Evolutionary conservation across 1,140 invertebrate species (phyloP).

Genomic region (Philotrypesis tridentata): DNA sequence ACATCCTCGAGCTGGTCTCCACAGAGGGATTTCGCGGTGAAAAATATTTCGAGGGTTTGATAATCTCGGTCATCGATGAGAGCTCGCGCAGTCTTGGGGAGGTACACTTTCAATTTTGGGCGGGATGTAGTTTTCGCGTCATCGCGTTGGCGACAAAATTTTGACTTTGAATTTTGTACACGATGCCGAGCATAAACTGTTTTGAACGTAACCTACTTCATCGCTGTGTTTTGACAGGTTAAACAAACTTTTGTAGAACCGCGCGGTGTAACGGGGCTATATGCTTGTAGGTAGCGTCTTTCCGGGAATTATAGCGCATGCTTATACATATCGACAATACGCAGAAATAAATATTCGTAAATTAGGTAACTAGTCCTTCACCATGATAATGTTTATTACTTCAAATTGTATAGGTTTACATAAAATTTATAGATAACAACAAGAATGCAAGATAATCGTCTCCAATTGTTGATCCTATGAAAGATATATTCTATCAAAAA

Average conservation of each 20-base stretch:
- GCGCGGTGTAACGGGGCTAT: not conserved
- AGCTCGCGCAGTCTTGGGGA: too few relatives aligned
- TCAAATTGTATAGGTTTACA: not conserved
- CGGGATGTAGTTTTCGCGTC: too few relatives aligned
- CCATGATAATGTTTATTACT: not conserved
- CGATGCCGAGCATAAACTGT: too few relatives aligned
- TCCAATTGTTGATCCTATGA: conserved; percentile 6
- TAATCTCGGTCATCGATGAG: not conserved
- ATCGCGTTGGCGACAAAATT: too few relatives aligned
- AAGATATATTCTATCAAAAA: conserved; percentile 33
- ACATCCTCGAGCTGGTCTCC: conserved; percentile 45
- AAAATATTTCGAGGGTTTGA: not conserved
- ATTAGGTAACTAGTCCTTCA: not conserved
- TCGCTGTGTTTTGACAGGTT: not conserved
- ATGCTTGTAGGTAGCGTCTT: not conserved
- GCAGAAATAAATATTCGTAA: not conserved
- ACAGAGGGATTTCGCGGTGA: too few relatives aligned
- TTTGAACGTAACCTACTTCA: too few relatives aligned
- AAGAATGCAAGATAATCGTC: conserved; percentile 1
- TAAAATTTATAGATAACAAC: not conserved
- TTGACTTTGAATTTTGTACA: too few relatives aligned
- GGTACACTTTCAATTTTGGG: too few relatives aligned
- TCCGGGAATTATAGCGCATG: not conserved
- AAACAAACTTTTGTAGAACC: not conserved
- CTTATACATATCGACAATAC: not conserved